Evolutionary conservation across 2,113 vertebrate species (phyloP), one percentile per base, ranked within the genome.

Genomic region (Chaetodon trifascialis): DNA sequence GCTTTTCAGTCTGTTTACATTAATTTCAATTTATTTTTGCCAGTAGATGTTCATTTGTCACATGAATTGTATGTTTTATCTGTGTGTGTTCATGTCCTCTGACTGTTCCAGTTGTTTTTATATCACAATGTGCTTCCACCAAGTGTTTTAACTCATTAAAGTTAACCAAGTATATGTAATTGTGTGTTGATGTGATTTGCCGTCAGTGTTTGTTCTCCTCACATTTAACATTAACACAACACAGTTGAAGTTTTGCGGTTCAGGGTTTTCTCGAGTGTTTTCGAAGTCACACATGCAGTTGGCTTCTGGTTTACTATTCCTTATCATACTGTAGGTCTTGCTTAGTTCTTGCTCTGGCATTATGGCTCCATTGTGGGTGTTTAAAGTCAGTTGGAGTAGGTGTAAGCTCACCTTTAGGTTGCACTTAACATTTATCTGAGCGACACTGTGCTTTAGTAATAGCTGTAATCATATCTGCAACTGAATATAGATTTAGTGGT

Each of bases 131-230:
- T 86, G 54, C 40, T 65, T 83, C 42, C 46, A 58, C 25, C 19
- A 80, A 62, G 25, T 89, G 21, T 79, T 88, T 66, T 72, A 67
- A 79, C 63, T 76, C 69, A 94, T 92, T 93, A 92, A 92, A 94
- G 56, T 73, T 78, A 83, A 87, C 56, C 30, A 86, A 79, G 47
- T 73, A 59, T 72, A 23, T 89, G 63, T 86, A 72, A 54, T 51
- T 73, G 76, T 74, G 87, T 88, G 60, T 58, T 72, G 54, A 76
- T 79, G 81, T 92, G 82, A 78, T 78, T 87, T 85, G 30, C 62
- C 1, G 15, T 76, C 10, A 15, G 34, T 79, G 21, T 82, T 72
- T 79, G 65, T 59, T 75, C 9, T 62, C 15, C 62, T 71, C 25
- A 62, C 17, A 63, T 42, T 67, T 63, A 69, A 73, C 51, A 38